Base-by-base conservation (phyloP, 1,140 invertebrate genomes). In the Tetraneura akinire region DNA sequence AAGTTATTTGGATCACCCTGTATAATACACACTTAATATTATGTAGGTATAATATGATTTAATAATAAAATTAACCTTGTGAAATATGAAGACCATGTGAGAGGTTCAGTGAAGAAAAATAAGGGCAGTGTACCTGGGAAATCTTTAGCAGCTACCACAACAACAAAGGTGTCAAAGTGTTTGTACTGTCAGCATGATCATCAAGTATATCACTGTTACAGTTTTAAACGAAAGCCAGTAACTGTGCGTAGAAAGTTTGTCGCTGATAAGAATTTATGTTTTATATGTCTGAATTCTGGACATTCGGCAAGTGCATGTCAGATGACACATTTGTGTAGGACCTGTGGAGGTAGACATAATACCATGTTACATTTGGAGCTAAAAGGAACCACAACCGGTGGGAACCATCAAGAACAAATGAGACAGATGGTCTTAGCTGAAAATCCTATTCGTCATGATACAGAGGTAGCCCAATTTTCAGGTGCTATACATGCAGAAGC, bases 181-280 rank as follows among this genome's bases (percentile, higher is more conserved):
- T 14, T 5, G 8, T 73, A 18, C 37, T 73, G 29, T 73, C 6
- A 73, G 1, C 16, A 53, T 8, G 23, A n/a, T 3, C 70, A 73
- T 53, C 37, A 9, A 13, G 8, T 73, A 14, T 53, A 73, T 73
- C 11, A 26, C 5, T 53, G 49, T 21, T 73, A 53, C 18, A 11
- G 47, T 32, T 73, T 73, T 9, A 73, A 73, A 73, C 32, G n/a
- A 11, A 32, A 73, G 32, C 16, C 70, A 6, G 16, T 73, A 11
- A 16, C 14, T 6, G 49, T 10, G 3, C 26, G 70, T 9, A 14
- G 26, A 11, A 53, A 73, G 26, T 32, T 73, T 29, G 70, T 53
- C 9, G 29, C 1, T 9, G 51, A 53, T 11, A 51, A 73, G 13
- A 9, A 23, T 13, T 6, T 73, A 32, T 73, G 70, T 18, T 73